A percentile compares a stretch with the other conserved stretches of the same genome.
phyloP scores from a whole-genome alignment of 2,113 vertebrate species.

The Bubo scandiacus region DNA sequence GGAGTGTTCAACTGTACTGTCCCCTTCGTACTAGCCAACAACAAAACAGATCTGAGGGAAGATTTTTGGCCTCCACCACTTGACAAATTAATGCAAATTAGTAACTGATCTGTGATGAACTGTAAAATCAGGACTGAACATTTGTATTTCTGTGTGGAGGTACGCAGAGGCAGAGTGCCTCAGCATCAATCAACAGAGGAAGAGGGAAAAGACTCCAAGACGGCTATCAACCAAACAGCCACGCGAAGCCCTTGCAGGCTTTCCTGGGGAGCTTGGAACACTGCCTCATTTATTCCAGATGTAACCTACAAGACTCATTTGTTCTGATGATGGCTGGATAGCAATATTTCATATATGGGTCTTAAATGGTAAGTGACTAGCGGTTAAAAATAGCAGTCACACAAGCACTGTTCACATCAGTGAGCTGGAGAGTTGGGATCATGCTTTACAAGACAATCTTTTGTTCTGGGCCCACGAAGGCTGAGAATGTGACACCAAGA shows the following conservation, averaged over 20 bases:
- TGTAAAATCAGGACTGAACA: background rate
- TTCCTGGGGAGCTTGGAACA: slow-evolving; percentile 23
- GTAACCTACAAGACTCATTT: background rate
- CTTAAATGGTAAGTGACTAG: background rate
- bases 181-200: slow-evolving; percentile 3
- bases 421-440: background rate
- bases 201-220: background rate
- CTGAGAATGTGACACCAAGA: background rate
- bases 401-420: background rate
- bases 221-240: background rate
- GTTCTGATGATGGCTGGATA: background rate
- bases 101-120: background rate
- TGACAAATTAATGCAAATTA: background rate
- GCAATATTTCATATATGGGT: background rate
- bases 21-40: background rate
- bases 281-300: slow-evolving; percentile 40
- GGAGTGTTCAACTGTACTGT: background rate
- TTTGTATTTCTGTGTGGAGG: background rate
- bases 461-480: background rate
- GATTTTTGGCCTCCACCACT: background rate
- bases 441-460: background rate
- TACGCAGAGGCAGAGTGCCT: background rate
- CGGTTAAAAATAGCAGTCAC: background rate
- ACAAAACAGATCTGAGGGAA: background rate
- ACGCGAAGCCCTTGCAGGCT: background rate